Base-by-base conservation (phyloP, 1,140 invertebrate species). In the Drosophila mauritiana region DNA sequence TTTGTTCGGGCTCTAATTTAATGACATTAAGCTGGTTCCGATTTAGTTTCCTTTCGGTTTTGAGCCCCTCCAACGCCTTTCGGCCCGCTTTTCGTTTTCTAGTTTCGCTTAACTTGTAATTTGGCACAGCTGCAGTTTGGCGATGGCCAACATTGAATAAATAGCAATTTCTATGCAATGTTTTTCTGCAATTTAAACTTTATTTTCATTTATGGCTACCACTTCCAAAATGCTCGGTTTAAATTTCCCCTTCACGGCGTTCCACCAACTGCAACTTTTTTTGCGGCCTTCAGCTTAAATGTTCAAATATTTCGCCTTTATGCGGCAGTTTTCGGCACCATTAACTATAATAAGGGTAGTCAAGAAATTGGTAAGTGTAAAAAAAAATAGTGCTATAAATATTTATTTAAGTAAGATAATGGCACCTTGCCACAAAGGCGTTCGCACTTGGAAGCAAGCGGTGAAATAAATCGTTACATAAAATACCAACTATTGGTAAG, bases 121-220 rank as follows among this genome's bases (percentile, higher is more conserved):
- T 85, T 77, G 68, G 68, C 78, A 45, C 78, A 81, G 78, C 82
- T 85, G 82, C 82, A 69, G 51, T 77, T 58, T 39, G 59, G 48
- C 65, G 53, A 68, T 79, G 59, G 67, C 69, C 62, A 59, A 63
- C 73, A 80, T 83, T 85, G 74, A 82, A 78, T 88, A 85, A 85
- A 88, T 75, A 88, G 74, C 68, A 78, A 85, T 81, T 81, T 81
- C 63, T 72, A 81, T 78, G 73, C 78, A 85, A 82, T 85, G 64
- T 85, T 85, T 85, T 86, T 81, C 64, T 85, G 67, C 76, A 86
- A 85, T 85, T 85, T 88, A 65, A 88, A 77, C 83, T 88, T 75
- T 85, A 86, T 85, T 85, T 86, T 88, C 82, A 85, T 88, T 78
- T 78, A 78, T 82, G 59, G 55, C 45, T 57, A 48, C 48, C 68